Conservation (phyloP, 2,888 invertebrate species). For the Drosophila parthenogenetica region DNA sequence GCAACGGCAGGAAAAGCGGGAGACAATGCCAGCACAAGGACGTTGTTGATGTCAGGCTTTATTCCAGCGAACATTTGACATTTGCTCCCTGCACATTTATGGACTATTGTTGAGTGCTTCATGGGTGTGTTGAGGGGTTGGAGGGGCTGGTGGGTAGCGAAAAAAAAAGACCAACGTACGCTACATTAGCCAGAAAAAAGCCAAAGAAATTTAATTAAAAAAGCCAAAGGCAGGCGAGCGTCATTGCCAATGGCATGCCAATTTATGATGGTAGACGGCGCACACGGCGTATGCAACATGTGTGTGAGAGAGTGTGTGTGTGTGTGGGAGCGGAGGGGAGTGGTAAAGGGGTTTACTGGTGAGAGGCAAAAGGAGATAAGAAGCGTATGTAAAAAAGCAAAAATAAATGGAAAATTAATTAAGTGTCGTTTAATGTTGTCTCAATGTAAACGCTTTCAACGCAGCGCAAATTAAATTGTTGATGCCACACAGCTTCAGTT, state of each 20-base stretch:
- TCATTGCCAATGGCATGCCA: slow-evolving; percentile 62
- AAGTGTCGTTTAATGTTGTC: slow-evolving; percentile 77
- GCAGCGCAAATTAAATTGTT: slow-evolving; percentile 74
- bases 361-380: neutral
- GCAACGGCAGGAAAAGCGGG: slow-evolving; percentile 4
- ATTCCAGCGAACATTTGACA: slow-evolving; percentile 9
- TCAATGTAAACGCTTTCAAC: slow-evolving; percentile 78
- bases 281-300: slow-evolving; percentile 33
- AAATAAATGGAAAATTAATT: slow-evolving; percentile 79
- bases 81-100: slow-evolving; percentile 22
- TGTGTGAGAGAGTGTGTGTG: slow-evolving; percentile 6
- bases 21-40: slow-evolving; percentile 1
- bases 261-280: slow-evolving; percentile 60
- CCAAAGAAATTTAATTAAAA: slow-evolving; percentile 57
- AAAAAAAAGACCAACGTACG: neutral
- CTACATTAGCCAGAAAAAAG: slow-evolving; percentile 50
- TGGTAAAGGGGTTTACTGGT: neutral
- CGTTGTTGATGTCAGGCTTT: slow-evolving; percentile 3
- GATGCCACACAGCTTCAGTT: slow-evolving; percentile 26
- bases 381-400: slow-evolving; percentile 35
- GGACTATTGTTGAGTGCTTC: slow-evolving; percentile 26
- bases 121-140: neutral
- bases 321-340: neutral
- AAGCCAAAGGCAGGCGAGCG: slow-evolving; percentile 37
- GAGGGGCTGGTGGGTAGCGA: neutral